Conservation (phyloP, 2,797 vertebrate genomes). For the Poliocrania exsul region DNA sequence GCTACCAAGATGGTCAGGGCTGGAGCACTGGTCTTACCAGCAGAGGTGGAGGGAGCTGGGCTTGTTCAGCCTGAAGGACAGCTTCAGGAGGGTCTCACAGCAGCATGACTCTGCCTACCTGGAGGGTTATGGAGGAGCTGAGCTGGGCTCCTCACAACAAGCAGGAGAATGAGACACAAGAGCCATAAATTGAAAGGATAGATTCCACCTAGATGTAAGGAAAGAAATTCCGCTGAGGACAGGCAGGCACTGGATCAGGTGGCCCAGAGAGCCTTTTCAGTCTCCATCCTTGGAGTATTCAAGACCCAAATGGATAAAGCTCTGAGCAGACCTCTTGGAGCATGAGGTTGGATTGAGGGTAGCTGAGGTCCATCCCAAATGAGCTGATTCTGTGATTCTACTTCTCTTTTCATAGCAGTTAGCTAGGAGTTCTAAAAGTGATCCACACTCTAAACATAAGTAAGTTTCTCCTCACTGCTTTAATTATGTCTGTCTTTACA, state of each 20-base stretch:
- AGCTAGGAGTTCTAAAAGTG: background rate
- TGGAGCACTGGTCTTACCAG: background rate
- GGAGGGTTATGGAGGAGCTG: background rate
- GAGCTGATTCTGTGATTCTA: background rate
- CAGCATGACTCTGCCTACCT: background rate
- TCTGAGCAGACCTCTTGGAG: background rate
- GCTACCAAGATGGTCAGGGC: background rate
- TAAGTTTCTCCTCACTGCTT: background rate
- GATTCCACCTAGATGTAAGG: background rate
- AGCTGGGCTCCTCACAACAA: background rate
- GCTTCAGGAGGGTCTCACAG: background rate
- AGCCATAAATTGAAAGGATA: background rate
- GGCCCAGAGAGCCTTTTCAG: background rate
- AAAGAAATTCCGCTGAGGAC: background rate
- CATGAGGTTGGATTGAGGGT: background rate
- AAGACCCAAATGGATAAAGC: background rate
- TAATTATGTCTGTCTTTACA: background rate
- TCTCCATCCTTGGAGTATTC: background rate
- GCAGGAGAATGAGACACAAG: background rate
- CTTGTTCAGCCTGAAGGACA: background rate
- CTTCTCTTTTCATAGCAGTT: background rate
- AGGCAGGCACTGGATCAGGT: background rate
- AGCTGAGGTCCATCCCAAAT: background rate
- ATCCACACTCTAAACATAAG: background rate
- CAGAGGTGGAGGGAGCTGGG: background rate